A percentile compares a stretch with the other conserved stretches of the same genome.
Evolutionary conservation across 2,888 invertebrate species (phyloP).

Genomic region (Hirtodrosophila trivittata): DNA sequence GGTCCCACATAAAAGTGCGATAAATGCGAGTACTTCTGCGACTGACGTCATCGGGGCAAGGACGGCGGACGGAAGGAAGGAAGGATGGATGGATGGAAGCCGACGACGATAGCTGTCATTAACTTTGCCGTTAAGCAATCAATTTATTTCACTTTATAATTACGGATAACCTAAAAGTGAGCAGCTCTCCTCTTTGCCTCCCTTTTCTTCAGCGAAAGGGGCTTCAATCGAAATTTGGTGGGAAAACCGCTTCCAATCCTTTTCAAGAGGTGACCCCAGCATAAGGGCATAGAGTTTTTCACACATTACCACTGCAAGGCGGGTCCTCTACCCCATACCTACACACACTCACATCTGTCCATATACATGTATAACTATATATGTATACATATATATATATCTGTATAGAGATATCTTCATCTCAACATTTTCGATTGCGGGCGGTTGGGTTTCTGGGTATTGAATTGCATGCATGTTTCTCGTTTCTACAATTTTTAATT

Average conservation of each 20-base stretch:
- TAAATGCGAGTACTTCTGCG: conserved; percentile 29
- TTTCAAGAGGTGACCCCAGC: conserved; percentile 51
- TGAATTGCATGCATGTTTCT: conserved; percentile 78
- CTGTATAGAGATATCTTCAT: conserved; percentile 45
- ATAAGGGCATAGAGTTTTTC: conserved; percentile 55
- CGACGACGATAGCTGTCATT: conserved; percentile 58
- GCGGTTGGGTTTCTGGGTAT: conserved; percentile 51
- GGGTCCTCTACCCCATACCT: conserved; percentile 22
- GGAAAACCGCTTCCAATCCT: conserved; percentile 69
- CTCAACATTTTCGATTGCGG: conserved; percentile 58
- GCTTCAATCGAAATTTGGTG: conserved; percentile 46
- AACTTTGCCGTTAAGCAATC: conserved; percentile 73
- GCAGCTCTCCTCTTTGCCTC: conserved; percentile 11
- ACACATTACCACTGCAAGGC: conserved; percentile 49
- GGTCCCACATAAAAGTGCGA: conserved; percentile 68
- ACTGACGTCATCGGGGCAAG: conserved; percentile 39
- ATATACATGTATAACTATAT: conserved; percentile 1
- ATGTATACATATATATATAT: conserved; percentile 2
- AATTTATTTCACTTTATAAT: conserved; percentile 77
- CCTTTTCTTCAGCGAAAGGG: conserved; percentile 12
- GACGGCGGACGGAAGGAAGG: conserved; percentile 23
- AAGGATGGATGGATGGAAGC: conserved; percentile 17
- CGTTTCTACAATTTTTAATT: conserved; percentile 81
- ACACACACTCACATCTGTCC: conserved; percentile 1
- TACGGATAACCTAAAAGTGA: conserved; percentile 68